Evolutionary conservation across 2,888 invertebrate genomes (phyloP), one percentile per base, ranked within the genome.

Genomic region (Calephelis perditalis): DNA sequence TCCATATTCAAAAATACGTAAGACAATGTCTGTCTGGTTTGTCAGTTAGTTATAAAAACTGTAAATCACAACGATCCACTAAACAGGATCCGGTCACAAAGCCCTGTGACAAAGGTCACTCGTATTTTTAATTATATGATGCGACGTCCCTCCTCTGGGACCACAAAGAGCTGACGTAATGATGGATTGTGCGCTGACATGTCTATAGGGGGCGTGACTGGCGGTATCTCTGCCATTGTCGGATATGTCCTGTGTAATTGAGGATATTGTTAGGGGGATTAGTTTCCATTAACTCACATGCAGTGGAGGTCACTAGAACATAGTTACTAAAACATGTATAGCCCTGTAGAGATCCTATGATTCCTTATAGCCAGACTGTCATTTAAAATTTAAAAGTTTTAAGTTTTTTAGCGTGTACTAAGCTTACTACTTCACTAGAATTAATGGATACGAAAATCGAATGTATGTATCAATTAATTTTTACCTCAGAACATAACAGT

Each of bases 51-150:
- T 26, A 26, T 26, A 26, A 26, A 26, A 10, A n/a, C 45, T 10
- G 10, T 8, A 45, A 45, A n/a, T 5, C 11, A 45, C 45, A 45
- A 9, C 35, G 9, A 52, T 52, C 10, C 10, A 35, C 15, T 10
- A 52, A 52, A 52, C 26, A 52, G 49, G 26, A 52, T 49, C 26
- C 9, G 1, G 15, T 52, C 49, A 26, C 26, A 15, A 47, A 15
- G 47, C 7, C 47, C 26, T 12, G 26, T 35, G 26, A 62, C 62
- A 60, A 62, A 62, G 56, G 56, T 57, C 54, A 57, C 40, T 54
- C 57, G 44, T 49, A 43, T 60, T 60, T 62, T 62, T 62, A 62
- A 62, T 62, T 62, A 62, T 60, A 60, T 46, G 54, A 57, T 46
- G 60, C 54, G 62, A 62, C 56, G 35, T 57, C 46, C 55, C 46